Base-by-base conservation (phyloP, 2,797 vertebrate species). In the Cetoscarus ocellatus region DNA sequence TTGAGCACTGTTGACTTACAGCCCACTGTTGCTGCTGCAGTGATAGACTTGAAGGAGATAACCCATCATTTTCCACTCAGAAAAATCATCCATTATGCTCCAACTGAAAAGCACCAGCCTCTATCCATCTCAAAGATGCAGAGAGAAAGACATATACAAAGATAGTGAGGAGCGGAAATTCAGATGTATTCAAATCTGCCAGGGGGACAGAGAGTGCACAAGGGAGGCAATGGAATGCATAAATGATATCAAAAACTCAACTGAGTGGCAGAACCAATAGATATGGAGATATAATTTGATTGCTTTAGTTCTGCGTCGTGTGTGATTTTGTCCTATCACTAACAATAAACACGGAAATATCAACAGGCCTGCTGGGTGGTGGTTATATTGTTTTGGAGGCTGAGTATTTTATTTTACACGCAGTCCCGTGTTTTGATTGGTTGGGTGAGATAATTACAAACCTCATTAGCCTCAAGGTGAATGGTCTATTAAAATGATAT, bases 41-140 rank as follows among this genome's bases (percentile, higher is more conserved):
- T 69, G 73, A 80, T 61, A 78, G 80, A 83, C 76, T 80, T 83
- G 57, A 72, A 80, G 80, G 73, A 84, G 86, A 83, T 77, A 86
- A 80, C 68, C 77, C 53, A 63, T 86, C 78, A 87, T 85, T 85
- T 85, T 85, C 75, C 84, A 85, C 80, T 89, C 79, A 68, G 79
- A 69, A 77, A 80, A 85, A 85, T 85, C 67, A 85, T 77, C 83
- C 70, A 85, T 86, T 86, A 80, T 42, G 19, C 75, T 74, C 66
- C 70, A 72, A 77, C 73, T 12, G 44, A 72, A 27, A 83, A 80
- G 61, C 61, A 73, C 57, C 54, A 7, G 36, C 67, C 61, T 76
- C 85, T 75, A 84, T 88, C 79, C 72, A 67, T 70, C 73, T 80
- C 64, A 50, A 51, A 81, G 74, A 85, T 7, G 34, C 70, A 53